Evolutionary conservation across 1,140 invertebrate species (phyloP).

Genomic region (Manduca sexta): DNA sequence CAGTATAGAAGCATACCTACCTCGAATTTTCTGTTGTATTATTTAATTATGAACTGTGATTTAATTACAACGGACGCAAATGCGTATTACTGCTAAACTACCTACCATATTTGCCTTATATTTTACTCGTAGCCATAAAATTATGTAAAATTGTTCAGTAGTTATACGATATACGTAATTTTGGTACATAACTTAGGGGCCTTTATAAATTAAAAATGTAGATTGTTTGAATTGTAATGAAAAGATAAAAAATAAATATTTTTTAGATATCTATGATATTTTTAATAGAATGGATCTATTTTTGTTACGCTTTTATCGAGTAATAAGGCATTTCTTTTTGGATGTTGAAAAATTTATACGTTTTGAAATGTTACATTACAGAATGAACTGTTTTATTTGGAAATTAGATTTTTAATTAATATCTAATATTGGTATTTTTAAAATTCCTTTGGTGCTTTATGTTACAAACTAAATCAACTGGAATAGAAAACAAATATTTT

Average conservation of each 20-base stretch:
- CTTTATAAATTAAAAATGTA: constrained; percentile 42
- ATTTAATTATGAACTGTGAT: too few species aligned
- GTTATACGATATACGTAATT: constrained; percentile 49
- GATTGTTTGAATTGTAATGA: constrained; percentile 42
- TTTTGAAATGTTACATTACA: constrained; percentile 8
- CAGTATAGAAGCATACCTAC: too few species aligned
- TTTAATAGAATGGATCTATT: constrained; percentile 63
- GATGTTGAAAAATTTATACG: constrained; percentile 31
- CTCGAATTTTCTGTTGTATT: neutral
- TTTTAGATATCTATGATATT: constrained; percentile 53
- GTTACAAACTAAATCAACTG: too few species aligned
- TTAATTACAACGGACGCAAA: too few species aligned
- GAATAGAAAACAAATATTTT: too few species aligned
- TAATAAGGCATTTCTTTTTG: constrained; percentile 45
- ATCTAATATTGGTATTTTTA: neutral
- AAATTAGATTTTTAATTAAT: neutral
- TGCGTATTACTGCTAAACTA: too few species aligned
- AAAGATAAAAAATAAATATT: constrained; percentile 48
- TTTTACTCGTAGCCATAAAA: constrained; percentile 32
- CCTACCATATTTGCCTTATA: neutral
- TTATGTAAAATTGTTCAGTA: constrained; percentile 13
- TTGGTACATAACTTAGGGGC: constrained; percentile 58
- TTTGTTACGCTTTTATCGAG: constrained; percentile 61
- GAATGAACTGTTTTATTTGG: neutral
- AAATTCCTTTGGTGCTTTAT: too few species aligned